Percentiles rank a stretch among this genome's conserved stretches.
Evolutionary conservation across 2,888 invertebrate species (phyloP).

Genomic region (Ennomos erosarius): DNA sequence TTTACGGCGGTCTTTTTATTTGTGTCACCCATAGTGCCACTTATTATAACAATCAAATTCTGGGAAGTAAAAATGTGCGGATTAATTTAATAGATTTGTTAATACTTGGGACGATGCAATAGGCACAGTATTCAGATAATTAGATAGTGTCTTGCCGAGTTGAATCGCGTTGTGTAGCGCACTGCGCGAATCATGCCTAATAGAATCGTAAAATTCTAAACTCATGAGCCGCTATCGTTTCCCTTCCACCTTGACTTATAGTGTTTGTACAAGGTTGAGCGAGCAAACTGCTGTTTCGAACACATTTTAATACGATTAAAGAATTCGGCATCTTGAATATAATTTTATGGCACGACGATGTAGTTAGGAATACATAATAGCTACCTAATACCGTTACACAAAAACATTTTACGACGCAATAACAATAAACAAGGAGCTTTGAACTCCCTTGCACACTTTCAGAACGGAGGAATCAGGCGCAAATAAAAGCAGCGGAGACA

Average conservation of each 20-base stretch:
- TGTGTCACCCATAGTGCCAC: too few relatives aligned
- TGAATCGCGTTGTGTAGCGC: too few relatives aligned
- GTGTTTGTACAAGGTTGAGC: not conserved
- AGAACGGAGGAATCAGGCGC: conserved; percentile 31
- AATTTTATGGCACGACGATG: conserved; percentile 44
- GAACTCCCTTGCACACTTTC: conserved; percentile 46
- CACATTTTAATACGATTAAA: conserved; percentile 27
- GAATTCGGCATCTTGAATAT: conserved; percentile 29
- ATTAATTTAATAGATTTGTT: too few relatives aligned
- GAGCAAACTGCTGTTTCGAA: not conserved
- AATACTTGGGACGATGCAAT: too few relatives aligned
- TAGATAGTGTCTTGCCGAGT: too few relatives aligned
- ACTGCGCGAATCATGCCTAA: too few relatives aligned
- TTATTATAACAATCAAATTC: too few relatives aligned
- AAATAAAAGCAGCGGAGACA: conserved; percentile 12
- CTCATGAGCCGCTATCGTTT: too few relatives aligned
- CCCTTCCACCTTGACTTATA: conserved; percentile 3
- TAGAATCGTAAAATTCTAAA: too few relatives aligned
- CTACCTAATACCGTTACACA: conserved; percentile 30
- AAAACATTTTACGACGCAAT: conserved; percentile 59
- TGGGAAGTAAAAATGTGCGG: too few relatives aligned
- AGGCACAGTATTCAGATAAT: too few relatives aligned
- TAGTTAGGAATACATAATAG: conserved; percentile 21
- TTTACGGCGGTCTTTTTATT: too few relatives aligned
- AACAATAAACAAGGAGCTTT: conserved; percentile 57